Evolutionary conservation across 2,113 vertebrate genomes (phyloP).

Genomic region (Aplodontia rufa): DNA sequence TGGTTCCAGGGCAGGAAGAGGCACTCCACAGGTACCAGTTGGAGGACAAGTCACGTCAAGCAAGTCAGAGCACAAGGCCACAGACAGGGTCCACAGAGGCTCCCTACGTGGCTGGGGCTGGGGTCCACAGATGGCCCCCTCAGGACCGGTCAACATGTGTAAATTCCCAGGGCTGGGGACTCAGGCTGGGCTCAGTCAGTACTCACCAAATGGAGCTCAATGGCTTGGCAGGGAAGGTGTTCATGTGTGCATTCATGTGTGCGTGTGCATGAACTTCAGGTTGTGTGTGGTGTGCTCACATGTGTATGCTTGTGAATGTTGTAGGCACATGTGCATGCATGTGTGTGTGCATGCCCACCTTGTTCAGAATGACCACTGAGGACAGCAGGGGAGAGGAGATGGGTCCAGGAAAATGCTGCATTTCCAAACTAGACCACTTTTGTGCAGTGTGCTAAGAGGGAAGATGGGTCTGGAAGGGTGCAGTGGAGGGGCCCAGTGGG

Average conservation of each 20-base stretch:
- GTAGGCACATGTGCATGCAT: rapidly evolving
- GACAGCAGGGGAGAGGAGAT: neutral
- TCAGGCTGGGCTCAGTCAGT: neutral
- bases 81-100: too few relatives aligned
- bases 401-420: neutral
- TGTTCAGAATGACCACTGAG: neutral
- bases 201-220: neutral
- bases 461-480: neutral
- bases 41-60: neutral
- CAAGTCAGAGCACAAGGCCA: neutral
- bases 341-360: neutral
- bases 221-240: neutral
- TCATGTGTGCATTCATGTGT: neutral
- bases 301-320: neutral
- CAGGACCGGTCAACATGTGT: too few relatives aligned
- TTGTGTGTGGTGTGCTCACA: neutral
- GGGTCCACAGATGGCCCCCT: neutral
- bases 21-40: neutral
- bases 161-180: too few relatives aligned
- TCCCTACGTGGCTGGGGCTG: neutral
- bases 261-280: neutral
- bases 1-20: neutral
- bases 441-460: too few relatives aligned
- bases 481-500: neutral
- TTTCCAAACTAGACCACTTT: rapidly evolving